phyloP scores from a whole-genome alignment of 2,797 vertebrate genomes.

The Sphaeramia orbicularis region DNA sequence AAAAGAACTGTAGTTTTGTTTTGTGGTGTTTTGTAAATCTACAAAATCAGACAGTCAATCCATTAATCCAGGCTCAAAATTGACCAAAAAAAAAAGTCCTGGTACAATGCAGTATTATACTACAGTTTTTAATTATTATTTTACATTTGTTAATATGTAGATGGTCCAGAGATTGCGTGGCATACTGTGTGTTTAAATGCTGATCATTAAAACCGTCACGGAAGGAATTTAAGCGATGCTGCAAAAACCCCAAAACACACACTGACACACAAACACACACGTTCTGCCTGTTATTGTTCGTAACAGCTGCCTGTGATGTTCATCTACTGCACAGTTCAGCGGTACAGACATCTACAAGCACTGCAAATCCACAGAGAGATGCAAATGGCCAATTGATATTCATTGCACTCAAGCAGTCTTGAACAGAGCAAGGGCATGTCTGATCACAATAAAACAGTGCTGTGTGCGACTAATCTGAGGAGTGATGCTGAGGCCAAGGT shows the following conservation, averaged over 20 bases:
- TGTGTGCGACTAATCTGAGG: conserved; percentile 54
- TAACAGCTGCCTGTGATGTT: conserved; percentile 54
- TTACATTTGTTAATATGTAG: no score
- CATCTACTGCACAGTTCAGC: conserved; percentile 56
- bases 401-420: conserved; percentile 62
- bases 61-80: no score
- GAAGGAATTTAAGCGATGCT: conserved; percentile 89
- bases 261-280: conserved; percentile 20
- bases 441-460: conserved; percentile 55
- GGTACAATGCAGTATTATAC: no score
- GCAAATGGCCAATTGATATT: conserved; percentile 80
- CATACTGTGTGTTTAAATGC: conserved; percentile 64
- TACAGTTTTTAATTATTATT: no score
- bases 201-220: conserved; percentile 86
- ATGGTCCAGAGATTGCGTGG: background rate
- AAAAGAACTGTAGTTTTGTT: no score
- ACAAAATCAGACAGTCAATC: no score
- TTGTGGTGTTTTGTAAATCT: no score
- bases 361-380: conserved; percentile 69
- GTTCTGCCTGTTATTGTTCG: conserved; percentile 35
- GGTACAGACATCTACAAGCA: conserved; percentile 48
- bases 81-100: no score
- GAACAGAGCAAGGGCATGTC: conserved; percentile 53
- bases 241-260: conserved; percentile 36
- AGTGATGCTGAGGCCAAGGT: conserved; percentile 47